Evolutionary conservation across 2,797 vertebrate species (phyloP), one percentile per base, ranked within the genome.

Genomic region (Oceanodroma leucorhoa): DNA sequence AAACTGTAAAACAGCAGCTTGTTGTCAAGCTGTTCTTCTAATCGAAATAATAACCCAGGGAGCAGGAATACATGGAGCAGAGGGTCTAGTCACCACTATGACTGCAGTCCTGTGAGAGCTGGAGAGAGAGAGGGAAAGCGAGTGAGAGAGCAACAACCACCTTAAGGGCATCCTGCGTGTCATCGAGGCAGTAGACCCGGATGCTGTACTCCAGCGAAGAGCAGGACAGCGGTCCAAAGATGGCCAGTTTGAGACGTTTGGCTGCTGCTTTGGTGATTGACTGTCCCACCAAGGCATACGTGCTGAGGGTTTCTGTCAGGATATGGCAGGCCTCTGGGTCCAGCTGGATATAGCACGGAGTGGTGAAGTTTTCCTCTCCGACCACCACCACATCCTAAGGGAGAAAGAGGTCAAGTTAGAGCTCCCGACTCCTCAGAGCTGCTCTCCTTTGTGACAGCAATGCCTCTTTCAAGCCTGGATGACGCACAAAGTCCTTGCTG

Each of bases 301-400:
- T 99, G 51, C 99, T 98, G 90, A 99, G 98, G 2, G 98, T 99
- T 98, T 99, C 99, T 2, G 99, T 99, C 97, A 99, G 98, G 95
- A 99, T 98, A 96, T 99, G 99, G 97, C 99, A 99, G 50, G 99
- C 98, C 87, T 99, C 99, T 6, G 98, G 97, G 7, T 99, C 99
- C 98, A 99, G 97, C 95, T 99, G 99, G 95, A 99, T 98, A 81
- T 99, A 99, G 96, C 99, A 99, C 0, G 99, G 99, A 1, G 99
- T 99, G 43, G 99, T 99, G 97, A 99, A 99, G 95, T 99, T 99
- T 85, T 99, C 99, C 81, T 99, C 99, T 30, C 99, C 99, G 0
- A 99, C 99, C 51, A 99, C 98, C 92, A 99, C 99, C 70, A 99
- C 99, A 14, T 99, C 99, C 99, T 99, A 87, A 9, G 51, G 66